Conservation (phyloP, 2,888 invertebrate species). For the Spodoptera picta region DNA sequence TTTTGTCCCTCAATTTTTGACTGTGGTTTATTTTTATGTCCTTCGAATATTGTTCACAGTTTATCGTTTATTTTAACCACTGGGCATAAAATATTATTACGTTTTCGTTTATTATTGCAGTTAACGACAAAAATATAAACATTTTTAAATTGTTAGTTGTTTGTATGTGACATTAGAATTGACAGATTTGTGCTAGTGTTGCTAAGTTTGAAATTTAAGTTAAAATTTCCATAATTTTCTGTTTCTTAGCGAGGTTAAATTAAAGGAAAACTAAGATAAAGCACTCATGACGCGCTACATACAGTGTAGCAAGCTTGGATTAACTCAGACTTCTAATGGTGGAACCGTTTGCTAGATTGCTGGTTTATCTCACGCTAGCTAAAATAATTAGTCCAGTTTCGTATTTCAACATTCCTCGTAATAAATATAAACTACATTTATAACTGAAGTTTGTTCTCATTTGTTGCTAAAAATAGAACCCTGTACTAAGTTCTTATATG, state of each 20-base stretch:
- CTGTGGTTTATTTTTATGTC: background rate
- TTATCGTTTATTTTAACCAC: background rate
- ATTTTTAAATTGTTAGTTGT: too few species aligned
- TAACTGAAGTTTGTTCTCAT: background rate
- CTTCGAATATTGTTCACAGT: background rate
- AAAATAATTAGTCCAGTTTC: background rate
- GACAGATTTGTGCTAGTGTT: background rate
- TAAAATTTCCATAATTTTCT: background rate
- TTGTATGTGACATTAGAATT: too few species aligned
- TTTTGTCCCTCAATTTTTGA: background rate
- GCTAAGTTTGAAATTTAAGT: too few species aligned
- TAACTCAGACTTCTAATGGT: conserved; percentile 22
- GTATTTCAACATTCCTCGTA: background rate
- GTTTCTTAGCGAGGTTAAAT: conserved; percentile 5
- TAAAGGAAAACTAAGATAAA: conserved; percentile 19
- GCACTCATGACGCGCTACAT: conserved; percentile 16
- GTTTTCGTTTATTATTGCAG: too few species aligned
- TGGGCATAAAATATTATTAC: too few species aligned
- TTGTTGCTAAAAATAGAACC: conserved; percentile 16
- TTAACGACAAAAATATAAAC: too few species aligned
- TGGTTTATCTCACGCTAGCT: background rate
- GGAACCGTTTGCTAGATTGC: conserved; percentile 7
- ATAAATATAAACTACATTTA: conserved; percentile 2
- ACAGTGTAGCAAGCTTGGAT: conserved; percentile 18
- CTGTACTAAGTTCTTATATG: conserved; percentile 10